Percentiles rank a stretch among this genome's conserved stretches.
phyloP scores from a whole-genome alignment of 2,113 vertebrate genomes.

The Tenrec ecaudatus region DNA sequence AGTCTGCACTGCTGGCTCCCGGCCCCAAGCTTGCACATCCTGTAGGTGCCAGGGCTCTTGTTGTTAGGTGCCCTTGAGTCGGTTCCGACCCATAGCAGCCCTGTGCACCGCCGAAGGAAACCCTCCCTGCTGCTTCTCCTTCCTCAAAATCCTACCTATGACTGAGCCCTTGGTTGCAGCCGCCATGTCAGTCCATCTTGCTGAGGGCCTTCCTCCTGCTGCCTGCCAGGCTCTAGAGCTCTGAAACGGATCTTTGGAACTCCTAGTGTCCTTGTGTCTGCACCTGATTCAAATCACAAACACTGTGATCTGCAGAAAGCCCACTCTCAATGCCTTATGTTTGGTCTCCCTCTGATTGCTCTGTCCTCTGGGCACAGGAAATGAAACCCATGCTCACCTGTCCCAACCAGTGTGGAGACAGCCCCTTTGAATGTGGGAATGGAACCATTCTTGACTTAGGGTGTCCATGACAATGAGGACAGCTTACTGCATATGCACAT shows the following conservation, averaged over 20 bases:
- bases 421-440: background rate
- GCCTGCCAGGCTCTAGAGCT: background rate
- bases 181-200: too few species aligned
- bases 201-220: background rate
- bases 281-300: background rate
- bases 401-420: background rate
- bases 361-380: background rate
- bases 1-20: background rate
- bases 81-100: too few species aligned
- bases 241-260: background rate
- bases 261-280: background rate
- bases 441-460: background rate
- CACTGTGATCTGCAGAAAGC: background rate
- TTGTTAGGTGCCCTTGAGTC: too few species aligned
- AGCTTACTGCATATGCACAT: background rate
- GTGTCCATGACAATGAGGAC: background rate
- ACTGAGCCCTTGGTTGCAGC: too few species aligned
- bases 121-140: too few species aligned
- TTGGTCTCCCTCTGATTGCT: background rate
- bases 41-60: too few species aligned
- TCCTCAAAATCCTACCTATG: too few species aligned
- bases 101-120: too few species aligned
- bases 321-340: background rate
- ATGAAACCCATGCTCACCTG: background rate
- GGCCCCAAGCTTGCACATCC: too few species aligned